A percentile compares a stretch with the other conserved stretches of the same genome.
These are phyloP conservation scores for Ctenicera cuprea DNA, from an alignment of 2,888 invertebrate genomes.

Conservation along the genomic window DNA sequence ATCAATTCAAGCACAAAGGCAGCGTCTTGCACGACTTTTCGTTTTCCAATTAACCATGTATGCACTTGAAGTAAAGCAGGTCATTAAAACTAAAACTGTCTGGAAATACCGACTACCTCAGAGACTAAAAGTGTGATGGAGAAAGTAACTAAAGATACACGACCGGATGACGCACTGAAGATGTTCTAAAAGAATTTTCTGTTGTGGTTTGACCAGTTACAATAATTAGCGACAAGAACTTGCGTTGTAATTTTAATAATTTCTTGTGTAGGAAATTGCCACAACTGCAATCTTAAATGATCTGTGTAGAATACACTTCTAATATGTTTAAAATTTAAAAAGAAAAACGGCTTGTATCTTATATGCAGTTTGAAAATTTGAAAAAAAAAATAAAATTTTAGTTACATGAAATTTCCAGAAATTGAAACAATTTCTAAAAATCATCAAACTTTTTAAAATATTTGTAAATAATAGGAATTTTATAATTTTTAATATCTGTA, in stretches of 20 bases:
- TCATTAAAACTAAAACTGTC: constrained; percentile 42
- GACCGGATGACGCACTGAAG: not conserved
- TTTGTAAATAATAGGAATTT: too few species aligned
- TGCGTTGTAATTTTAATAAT: not conserved
- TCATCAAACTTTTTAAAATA: too few species aligned
- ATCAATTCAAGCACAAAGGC: too few species aligned
- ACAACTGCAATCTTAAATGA: too few species aligned
- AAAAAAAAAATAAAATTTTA: too few species aligned
- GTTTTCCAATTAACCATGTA: constrained; percentile 18
- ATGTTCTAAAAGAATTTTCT: not conserved
- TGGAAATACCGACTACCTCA: constrained; percentile 35
- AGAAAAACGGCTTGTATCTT: too few species aligned
- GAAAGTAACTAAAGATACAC: constrained; percentile 36
- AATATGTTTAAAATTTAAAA: too few species aligned
- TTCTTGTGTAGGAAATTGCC: not conserved
- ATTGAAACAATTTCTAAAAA: too few species aligned
- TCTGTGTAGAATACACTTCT: too few species aligned
- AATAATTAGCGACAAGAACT: not conserved
- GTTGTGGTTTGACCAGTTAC: not conserved
- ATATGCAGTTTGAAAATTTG: too few species aligned
- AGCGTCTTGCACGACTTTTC: not conserved
- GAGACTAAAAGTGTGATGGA: constrained; percentile 31
- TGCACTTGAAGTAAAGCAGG: constrained; percentile 34
- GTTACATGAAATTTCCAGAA: too few species aligned
- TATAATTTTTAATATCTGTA: too few species aligned